phyloP scores from a whole-genome alignment of 2,113 vertebrate genomes.

The Perca flavescens region DNA sequence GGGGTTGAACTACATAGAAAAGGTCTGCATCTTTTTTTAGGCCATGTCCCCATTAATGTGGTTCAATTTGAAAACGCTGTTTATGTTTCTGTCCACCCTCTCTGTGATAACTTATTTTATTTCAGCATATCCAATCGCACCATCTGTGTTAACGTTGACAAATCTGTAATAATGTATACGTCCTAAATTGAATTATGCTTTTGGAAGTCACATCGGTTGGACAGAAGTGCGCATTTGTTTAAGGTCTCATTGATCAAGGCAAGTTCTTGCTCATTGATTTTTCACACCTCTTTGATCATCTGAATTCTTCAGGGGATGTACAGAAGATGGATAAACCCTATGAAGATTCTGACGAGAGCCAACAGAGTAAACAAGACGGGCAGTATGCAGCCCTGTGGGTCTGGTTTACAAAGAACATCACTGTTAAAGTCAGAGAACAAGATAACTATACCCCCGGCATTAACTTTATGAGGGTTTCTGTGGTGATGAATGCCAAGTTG shows the following conservation, averaged over 20 bases:
- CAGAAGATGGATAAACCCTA: neutral
- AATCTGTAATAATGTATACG: neutral
- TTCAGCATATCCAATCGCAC: neutral
- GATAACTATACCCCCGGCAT: slow-evolving; percentile 30
- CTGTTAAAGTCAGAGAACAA: slow-evolving; percentile 41
- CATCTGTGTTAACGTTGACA: neutral
- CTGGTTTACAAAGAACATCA: slow-evolving; percentile 36
- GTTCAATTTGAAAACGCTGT: neutral
- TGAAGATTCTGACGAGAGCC: neutral
- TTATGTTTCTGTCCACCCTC: neutral
- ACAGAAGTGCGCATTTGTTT: too few species aligned
- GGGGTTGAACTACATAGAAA: neutral
- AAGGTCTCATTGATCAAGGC: neutral
- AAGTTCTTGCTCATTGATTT: slow-evolving; percentile 2
- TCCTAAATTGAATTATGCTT: neutral
- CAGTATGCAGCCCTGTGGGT: neutral
- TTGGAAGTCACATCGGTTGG: too few species aligned
- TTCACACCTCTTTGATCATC: slow-evolving; percentile 4
- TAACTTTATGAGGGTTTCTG: slow-evolving; percentile 53
- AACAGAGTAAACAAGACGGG: slow-evolving; percentile 11
- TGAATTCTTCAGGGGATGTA: neutral
- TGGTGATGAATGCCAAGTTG: slow-evolving; percentile 1
- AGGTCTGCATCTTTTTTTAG: neutral
- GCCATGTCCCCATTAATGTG: neutral
- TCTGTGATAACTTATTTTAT: neutral